Evolutionary conservation across 2,888 invertebrate genomes (phyloP), one percentile per base, ranked within the genome.

Genomic region (Noctua janthina): DNA sequence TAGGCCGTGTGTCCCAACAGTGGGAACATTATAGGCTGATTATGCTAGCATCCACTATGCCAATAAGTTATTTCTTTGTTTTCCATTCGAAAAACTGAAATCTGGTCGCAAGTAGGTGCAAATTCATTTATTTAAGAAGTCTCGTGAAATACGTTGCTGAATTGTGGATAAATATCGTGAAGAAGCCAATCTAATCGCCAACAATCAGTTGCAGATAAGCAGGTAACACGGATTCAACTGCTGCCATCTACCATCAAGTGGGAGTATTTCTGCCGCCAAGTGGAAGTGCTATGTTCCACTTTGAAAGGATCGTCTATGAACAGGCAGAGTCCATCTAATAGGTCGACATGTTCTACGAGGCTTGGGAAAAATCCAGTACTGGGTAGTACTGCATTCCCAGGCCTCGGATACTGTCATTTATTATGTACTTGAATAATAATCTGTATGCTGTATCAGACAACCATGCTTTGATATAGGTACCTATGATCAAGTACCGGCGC

Each of bases 231-330:
- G 39, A 20, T 39, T 64, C 64, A 10, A 20, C 66, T 66, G 39
- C 75, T 56, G 75, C 75, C 54, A 76, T 75, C 75, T 75, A 75
- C 23, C 23, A 56, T 75, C 29, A 75, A 56, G 43, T 29, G 7
- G 10, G 35, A 23, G 46, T 46, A 43, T 75, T 76, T 76, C 5
- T 75, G 23, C 6, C 74, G 15, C 20, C 29, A 74, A 43, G 20
- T n/a, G n/a, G n/a, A 72, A 73, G 73, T 20, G 17, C 1, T 35
- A 17, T 20, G 29, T 23, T 10, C 15, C 10, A 20, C 15, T 35
- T 39, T n/a, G 8, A 71, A 51, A 35, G 4, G 15, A 35, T 17
- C 64, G 62, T 59, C n/a, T 29, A 13, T 59, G 1, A n/a, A 59
- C 13, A 59, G n/a, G 13, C n/a, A 59, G 59, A 59, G 13, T n/a